Evolutionary conservation across 2,888 invertebrate genomes (phyloP), one percentile per base, ranked within the genome.

Genomic region (Axea sp.): DNA sequence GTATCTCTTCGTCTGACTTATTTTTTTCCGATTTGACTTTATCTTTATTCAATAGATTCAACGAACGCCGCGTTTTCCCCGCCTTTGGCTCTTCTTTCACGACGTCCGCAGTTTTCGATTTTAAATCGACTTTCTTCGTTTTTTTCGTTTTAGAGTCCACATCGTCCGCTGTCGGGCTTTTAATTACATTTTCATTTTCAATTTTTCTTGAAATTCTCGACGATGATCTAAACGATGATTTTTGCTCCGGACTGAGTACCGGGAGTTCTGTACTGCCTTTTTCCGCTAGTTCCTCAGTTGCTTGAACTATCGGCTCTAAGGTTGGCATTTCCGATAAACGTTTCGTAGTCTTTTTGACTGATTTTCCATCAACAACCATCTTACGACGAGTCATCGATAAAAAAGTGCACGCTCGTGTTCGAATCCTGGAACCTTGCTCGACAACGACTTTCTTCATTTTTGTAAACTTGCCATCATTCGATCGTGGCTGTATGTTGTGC

Each of bases 281-380:
- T 9, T 78, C 73, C 3, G 9, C 3, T 1, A 26, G 8, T 0
- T 57, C 65, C 6, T 81, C 78, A 1, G 78, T 76, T 4, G 64
- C 26, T 15, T 76, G 78, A 1, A 77, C 69, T 0, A 77, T 68
- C 0, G 78, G 78, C 22, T 84, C 82, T 17, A 82, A 37, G 0
- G 93, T 94, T 65, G 91, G 90, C 78, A 93, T 91, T 17, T 55
- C 65, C 0, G 19, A 14, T 2, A 37, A 14, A 6, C 43, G 41
- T 0, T 22, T 11, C 8, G 31, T 31, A 3, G 7, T n/a, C 14
- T 30, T 55, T 1, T 17, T 35, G 4, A 8, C 11, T 4, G 14
- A 3, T 17, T 45, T 45, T 1, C 41, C 4, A 1, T 49, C 49
- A 22, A 33, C 0, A 6, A 11, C 1, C 4, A 12, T 7, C 5